Evolutionary conservation across 2,113 vertebrate genomes (phyloP).

Genomic region (Entelurus aequoreus): DNA sequence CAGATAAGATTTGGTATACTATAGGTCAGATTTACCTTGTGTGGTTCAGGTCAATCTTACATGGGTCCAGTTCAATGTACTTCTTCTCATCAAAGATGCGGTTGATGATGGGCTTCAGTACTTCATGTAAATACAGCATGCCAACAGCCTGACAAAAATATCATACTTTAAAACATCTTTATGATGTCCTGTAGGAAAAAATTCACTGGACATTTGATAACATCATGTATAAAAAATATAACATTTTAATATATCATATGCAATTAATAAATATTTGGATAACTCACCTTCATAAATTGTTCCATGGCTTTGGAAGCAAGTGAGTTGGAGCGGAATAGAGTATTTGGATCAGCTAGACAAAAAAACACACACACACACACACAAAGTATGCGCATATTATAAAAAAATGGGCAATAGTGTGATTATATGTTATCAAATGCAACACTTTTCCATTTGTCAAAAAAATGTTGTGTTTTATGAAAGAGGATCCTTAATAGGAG

Average conservation of each 20-base stretch:
- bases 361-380: background rate
- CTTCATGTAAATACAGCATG: constrained; percentile 86
- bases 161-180: constrained; percentile 8
- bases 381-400: background rate
- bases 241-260: too few species aligned
- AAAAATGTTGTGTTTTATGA: background rate
- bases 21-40: constrained; percentile 65
- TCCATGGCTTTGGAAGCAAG: constrained; percentile 90
- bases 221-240: too few species aligned
- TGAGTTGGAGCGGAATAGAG: constrained; percentile 88
- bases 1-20: background rate
- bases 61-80: constrained; percentile 86
- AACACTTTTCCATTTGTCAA: background rate
- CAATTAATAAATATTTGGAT: too few species aligned
- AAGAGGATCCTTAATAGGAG: constrained; percentile 5
- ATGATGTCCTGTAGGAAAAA: background rate
- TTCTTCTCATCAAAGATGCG: constrained; percentile 89
- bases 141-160: constrained; percentile 78
- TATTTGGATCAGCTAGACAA: constrained; percentile 84
- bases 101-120: constrained; percentile 79
- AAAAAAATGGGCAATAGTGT: background rate
- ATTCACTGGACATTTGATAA: too few species aligned
- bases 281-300: constrained; percentile 86
- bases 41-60: constrained; percentile 83
- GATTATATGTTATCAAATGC: background rate